phyloP scores from a whole-genome alignment of 2,113 vertebrate genomes.

The Oceanites oceanicus region DNA sequence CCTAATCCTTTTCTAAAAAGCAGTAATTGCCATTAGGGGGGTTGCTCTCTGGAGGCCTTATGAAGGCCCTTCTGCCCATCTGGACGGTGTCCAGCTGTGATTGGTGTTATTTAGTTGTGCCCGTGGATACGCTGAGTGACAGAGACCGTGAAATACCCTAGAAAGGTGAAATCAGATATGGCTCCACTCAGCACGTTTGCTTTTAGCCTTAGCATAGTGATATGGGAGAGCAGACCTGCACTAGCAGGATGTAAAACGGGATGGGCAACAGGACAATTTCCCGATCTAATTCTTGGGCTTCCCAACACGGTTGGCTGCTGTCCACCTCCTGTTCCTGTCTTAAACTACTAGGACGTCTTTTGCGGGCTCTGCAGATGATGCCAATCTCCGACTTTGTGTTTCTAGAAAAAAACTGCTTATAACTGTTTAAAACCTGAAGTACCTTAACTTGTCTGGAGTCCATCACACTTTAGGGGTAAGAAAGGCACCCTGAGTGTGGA shows the following conservation, averaged over 20 bases:
- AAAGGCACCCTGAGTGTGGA: background rate
- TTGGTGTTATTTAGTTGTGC: background rate
- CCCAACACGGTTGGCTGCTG: rapidly evolving
- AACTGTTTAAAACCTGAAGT: background rate
- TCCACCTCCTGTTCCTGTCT: background rate
- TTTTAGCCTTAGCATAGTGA: background rate
- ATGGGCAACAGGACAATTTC: background rate
- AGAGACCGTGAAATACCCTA: background rate
- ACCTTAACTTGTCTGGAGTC: background rate
- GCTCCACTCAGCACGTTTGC: background rate
- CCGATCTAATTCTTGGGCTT: background rate
- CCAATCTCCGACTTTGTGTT: background rate
- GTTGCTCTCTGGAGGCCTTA: background rate
- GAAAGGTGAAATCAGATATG: background rate
- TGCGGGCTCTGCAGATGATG: background rate
- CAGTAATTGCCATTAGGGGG: background rate
- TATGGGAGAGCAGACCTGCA: background rate
- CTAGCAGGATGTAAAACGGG: background rate
- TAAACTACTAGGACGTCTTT: background rate
- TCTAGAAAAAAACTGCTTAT: background rate
- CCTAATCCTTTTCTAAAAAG: background rate
- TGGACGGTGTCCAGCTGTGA: background rate
- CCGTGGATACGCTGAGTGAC: background rate
- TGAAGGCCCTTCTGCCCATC: background rate
- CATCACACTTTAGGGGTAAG: background rate